A percentile compares a stretch with the other conserved stretches of the same genome.
Evolutionary conservation across 2,888 invertebrate species (phyloP).

Genomic region (Leptogaster cylindrica): DNA sequence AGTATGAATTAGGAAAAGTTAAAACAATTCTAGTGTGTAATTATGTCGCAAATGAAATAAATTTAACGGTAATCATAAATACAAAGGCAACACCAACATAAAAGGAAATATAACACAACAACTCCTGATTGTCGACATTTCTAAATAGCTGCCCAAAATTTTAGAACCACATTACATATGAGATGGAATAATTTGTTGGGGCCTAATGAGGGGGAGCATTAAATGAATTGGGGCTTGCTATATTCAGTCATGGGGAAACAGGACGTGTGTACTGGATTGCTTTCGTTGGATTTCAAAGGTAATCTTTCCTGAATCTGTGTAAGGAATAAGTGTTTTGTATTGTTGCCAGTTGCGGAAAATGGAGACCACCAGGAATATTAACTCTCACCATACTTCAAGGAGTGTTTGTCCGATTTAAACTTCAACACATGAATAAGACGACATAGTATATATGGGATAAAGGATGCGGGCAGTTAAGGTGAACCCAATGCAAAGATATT

Average conservation of each 20-base stretch:
- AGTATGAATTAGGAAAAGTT: too few relatives aligned
- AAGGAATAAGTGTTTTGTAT: slow-evolving; percentile 1
- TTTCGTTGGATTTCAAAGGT: slow-evolving; percentile 33
- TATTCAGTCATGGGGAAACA: slow-evolving; percentile 15
- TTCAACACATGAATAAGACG: neutral
- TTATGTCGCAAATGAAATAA: slow-evolving; percentile 17
- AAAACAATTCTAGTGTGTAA: too few relatives aligned
- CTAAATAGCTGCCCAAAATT: neutral
- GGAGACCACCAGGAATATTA: too few relatives aligned
- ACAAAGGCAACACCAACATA: neutral
- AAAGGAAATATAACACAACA: neutral
- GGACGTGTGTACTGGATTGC: neutral
- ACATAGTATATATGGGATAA: neutral
- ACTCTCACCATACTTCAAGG: neutral
- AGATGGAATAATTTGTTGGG: slow-evolving; percentile 18
- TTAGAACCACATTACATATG: slow-evolving; percentile 13
- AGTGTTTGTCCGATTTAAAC: slow-evolving; percentile 1
- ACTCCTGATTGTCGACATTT: slow-evolving; percentile 1
- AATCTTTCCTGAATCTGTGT: neutral
- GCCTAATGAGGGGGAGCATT: slow-evolving; percentile 5
- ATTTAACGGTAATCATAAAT: slow-evolving; percentile 1
- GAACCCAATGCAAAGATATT: slow-evolving; percentile 30
- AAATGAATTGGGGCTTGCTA: slow-evolving; percentile 16
- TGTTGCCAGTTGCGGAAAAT: neutral
- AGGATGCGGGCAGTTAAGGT: slow-evolving; percentile 27